A percentile compares a stretch with the other conserved stretches of the same genome.
Evolutionary conservation across 1,140 invertebrate species (phyloP).

Genomic region (Lycorma delicatula): DNA sequence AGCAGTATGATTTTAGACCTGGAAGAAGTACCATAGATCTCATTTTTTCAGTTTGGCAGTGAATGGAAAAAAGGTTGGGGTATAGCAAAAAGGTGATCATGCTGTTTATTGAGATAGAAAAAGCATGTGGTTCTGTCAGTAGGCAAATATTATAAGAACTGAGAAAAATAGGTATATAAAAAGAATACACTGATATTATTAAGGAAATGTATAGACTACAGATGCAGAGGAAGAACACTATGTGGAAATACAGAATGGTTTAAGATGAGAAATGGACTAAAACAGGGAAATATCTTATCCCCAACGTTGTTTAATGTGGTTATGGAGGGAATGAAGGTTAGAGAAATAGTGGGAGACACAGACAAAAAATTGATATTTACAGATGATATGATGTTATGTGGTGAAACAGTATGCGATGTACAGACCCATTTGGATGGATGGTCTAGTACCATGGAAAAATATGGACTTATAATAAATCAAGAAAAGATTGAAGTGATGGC

Average conservation of each 20-base stretch:
- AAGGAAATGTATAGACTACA: conserved; percentile 1
- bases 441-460: neutral
- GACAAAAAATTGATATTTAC: conserved; percentile 3
- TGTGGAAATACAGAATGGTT: neutral
- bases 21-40: neutral
- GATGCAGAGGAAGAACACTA: neutral
- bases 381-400: conserved; percentile 1
- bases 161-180: neutral
- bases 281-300: conserved; percentile 2
- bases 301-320: neutral
- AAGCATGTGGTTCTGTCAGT: neutral
- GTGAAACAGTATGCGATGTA: conserved; percentile 1
- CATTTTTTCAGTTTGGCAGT: neutral
- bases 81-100: neutral
- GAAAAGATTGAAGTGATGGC: conserved; percentile 1
- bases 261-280: neutral
- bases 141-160: too few relatives aligned
- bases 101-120: conserved; percentile 1
- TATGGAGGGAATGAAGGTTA: neutral
- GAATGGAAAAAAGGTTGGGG: neutral
- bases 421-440: neutral
- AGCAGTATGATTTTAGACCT: neutral
- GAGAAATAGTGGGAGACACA: neutral
- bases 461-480: neutral
- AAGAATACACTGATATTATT: neutral